These are phyloP conservation scores for Sipha flava DNA, from an alignment of 1,140 invertebrate species.

Conservation along the genomic window DNA sequence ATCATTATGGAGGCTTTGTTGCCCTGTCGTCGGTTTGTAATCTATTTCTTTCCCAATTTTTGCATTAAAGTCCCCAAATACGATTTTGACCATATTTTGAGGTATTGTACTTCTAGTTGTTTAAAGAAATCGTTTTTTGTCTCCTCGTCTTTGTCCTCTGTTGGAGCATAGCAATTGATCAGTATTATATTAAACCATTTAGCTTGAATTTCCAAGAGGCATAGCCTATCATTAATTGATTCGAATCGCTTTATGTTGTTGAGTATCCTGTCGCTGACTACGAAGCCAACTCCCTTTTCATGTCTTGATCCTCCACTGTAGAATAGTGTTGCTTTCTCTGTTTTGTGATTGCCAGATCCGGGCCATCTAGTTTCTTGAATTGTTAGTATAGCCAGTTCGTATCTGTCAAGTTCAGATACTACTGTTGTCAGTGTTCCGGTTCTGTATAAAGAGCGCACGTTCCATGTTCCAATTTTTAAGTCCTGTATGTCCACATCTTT, in stretches of 20 bases:
- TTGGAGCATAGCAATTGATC: background rate
- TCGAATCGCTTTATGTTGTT: background rate
- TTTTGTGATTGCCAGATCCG: background rate
- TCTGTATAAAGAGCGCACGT: constrained; percentile 13
- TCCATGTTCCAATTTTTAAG: constrained; percentile 32
- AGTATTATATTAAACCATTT: background rate
- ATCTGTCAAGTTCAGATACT: constrained; percentile 31
- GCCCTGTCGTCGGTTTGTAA: constrained; percentile 36
- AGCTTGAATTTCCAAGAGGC: constrained; percentile 15
- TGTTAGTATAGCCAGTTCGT: constrained; percentile 20
- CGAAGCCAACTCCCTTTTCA: background rate
- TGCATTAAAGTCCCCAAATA: constrained; percentile 33
- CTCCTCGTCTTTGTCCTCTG: background rate
- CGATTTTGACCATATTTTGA: background rate
- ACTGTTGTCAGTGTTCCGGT: constrained; percentile 2
- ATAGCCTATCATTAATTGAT: background rate
- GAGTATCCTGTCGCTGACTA: background rate
- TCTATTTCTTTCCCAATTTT: constrained; percentile 27
- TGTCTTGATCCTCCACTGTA: background rate
- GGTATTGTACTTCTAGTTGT: background rate
- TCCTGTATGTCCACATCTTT: background rate
- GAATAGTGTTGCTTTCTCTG: background rate
- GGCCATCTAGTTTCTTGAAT: constrained; percentile 32
- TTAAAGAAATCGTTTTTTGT: background rate
- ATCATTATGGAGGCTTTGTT: constrained; percentile 40